Base-by-base conservation (phyloP, 2,797 vertebrate genomes). In the Rhyacichthys aspro region DNA sequence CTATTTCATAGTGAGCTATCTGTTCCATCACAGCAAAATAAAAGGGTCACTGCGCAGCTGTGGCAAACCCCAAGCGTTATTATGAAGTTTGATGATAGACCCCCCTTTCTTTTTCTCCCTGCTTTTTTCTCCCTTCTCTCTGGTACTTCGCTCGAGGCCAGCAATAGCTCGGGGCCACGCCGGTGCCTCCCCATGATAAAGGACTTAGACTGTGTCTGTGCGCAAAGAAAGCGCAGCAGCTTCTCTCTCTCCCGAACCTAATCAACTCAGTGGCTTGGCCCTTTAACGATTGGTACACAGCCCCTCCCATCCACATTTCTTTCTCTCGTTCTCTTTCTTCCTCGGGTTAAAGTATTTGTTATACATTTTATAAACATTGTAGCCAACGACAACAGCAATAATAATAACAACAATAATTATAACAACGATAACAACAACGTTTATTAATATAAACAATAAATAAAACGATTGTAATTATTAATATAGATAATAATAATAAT, bases 11-110 rank as follows among this genome's bases (percentile, higher is more conserved):
- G 90, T 91, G 82, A 87, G 88, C 94, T 94, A 94, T 96, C 94
- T 90, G 93, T 91, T 94, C 91, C 94, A 95, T 94, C 95, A 95
- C 94, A 86, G 86, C 84, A 85, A 89, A 87, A 89, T 87, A 95
- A 95, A 95, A 95, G 94, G 95, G 95, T 96, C 94, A 95, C 88
- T 90, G 89, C 94, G 94, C 96, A 98, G 97, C 97, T 98, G 97
- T 91, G 93, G 90, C 92, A 88, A 93, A 87, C 91, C 93, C 89
- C 86, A 80, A 89, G 90, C 89, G 93, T 95, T 96, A 96, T 96
- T 95, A 97, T 95, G 91, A 94, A 95, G 93, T 91, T 94, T 93
- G 93, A 94, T 92, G 93, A 94, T 94, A 94, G 93, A 91, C 92
- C 89, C 91, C 86, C 78, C 28, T 46, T 43, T 23, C 8, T 19